Conservation (phyloP, 2,113 vertebrate genomes). For the Notarius quadriscutis region DNA sequence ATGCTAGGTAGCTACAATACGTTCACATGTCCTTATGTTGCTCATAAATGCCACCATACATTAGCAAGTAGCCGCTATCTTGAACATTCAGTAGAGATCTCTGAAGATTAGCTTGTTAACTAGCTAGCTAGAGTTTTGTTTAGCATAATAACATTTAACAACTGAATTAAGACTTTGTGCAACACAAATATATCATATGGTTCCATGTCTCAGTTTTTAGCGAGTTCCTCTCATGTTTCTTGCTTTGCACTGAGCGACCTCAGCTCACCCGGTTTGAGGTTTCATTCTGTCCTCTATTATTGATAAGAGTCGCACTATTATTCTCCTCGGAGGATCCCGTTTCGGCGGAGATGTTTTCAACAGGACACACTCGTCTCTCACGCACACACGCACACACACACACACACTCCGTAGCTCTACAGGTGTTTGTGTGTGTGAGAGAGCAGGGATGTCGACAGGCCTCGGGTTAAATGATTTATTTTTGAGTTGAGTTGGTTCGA, state of each 20-base stretch:
- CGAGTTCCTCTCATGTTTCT: conserved; percentile 63
- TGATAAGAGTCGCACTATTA: conserved; percentile 72
- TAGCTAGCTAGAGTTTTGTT: neutral
- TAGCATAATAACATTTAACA: neutral
- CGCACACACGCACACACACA: conserved; percentile 31
- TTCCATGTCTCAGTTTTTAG: conserved; percentile 35
- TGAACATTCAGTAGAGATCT: neutral
- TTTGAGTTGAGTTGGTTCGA: conserved; percentile 17
- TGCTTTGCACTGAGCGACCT: conserved; percentile 64
- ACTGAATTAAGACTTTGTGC: neutral
- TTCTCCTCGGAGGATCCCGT: conserved; percentile 66
- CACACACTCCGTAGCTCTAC: conserved; percentile 39
- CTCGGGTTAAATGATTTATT: conserved; percentile 65
- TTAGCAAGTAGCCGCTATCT: neutral
- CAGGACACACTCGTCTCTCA: neutral
- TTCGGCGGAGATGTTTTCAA: conserved; percentile 56
- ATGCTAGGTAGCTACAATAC: neutral
- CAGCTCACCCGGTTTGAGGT: conserved; percentile 68
- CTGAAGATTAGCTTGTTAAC: neutral
- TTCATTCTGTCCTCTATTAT: conserved; percentile 76
- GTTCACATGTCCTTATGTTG: neutral
- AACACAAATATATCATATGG: conserved; percentile 30
- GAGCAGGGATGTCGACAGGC: conserved; percentile 50
- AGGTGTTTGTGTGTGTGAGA: conserved; percentile 54
- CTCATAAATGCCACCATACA: neutral